Conservation (phyloP, 2,797 vertebrate species). For the Thunnus albacares region DNA sequence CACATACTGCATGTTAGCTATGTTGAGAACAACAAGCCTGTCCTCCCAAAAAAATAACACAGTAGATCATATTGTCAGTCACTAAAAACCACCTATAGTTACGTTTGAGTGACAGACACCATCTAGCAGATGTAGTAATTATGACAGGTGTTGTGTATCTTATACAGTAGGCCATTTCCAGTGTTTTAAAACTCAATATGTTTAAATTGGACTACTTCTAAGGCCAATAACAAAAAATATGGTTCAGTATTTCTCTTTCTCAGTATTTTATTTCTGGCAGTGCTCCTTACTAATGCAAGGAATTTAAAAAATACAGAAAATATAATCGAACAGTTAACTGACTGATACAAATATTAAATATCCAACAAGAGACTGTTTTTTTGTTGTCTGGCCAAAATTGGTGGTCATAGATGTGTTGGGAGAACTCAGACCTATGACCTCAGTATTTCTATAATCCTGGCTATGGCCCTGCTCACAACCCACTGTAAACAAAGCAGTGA, state of each 20-base stretch:
- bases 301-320: too few relatives aligned
- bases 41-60: too few relatives aligned
- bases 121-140: too few relatives aligned
- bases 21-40: conserved; percentile 46
- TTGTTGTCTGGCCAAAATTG: background rate
- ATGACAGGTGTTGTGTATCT: background rate
- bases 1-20: conserved; percentile 62
- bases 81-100: too few relatives aligned
- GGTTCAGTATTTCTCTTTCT: background rate
- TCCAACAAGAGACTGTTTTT: too few relatives aligned
- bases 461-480: background rate
- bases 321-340: too few relatives aligned
- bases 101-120: too few relatives aligned
- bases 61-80: too few relatives aligned
- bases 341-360: too few relatives aligned
- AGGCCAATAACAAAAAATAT: background rate
- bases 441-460: background rate
- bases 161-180: background rate
- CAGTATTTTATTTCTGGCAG: background rate
- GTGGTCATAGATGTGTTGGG: too few relatives aligned
- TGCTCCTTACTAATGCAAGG: too few relatives aligned
- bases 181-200: background rate
- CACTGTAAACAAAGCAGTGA: background rate
- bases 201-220: background rate
- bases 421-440: background rate